These are phyloP conservation scores for Haliclona indistincta DNA, from an alignment of 37 sponge, comb jelly and placozoan genomes.

Conservation along the genomic window DNA sequence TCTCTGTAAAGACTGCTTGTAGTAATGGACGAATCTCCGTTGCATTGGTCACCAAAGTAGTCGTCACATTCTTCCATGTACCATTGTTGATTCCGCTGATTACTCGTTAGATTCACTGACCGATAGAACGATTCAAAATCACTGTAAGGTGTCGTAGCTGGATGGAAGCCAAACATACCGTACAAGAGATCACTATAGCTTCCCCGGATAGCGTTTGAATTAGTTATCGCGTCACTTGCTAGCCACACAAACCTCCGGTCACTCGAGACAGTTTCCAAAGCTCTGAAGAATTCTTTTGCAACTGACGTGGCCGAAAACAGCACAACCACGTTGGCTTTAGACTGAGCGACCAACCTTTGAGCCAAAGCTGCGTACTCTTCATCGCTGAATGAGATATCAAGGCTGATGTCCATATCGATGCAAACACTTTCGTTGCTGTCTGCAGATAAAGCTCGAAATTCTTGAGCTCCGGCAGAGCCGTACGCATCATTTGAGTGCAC, in stretches of 20 bases:
- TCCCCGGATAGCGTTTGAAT: background rate
- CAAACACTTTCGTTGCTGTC: constrained; percentile 26
- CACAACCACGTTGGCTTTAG: constrained; percentile 15
- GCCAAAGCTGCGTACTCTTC: constrained; percentile 5
- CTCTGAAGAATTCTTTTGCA: constrained; percentile 1
- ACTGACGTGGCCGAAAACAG: background rate
- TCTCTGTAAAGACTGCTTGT: constrained; percentile 22
- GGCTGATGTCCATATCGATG: constrained; percentile 9
- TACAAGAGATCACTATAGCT: constrained; percentile 17
- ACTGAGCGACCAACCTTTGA: background rate
- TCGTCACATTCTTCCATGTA: constrained; percentile 39
- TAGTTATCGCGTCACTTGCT: constrained; percentile 67
- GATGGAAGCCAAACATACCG: constrained; percentile 49
- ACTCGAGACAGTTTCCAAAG: background rate
- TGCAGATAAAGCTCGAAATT: background rate
- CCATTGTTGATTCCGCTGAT: constrained; percentile 45
- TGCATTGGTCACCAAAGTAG: background rate
- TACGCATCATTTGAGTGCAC: constrained; percentile 33
- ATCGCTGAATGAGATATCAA: background rate
- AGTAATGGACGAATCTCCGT: background rate
- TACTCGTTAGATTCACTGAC: constrained; percentile 25
- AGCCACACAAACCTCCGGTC: constrained; percentile 47
- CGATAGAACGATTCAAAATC: constrained; percentile 50
- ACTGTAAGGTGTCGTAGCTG: background rate
- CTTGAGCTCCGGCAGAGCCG: constrained; percentile 26